Percentiles rank a stretch among this genome's conserved stretches.
These are phyloP conservation scores for Rhadina sibilatrix DNA, from an alignment of 2,113 vertebrate genomes.

Conservation along the genomic window DNA sequence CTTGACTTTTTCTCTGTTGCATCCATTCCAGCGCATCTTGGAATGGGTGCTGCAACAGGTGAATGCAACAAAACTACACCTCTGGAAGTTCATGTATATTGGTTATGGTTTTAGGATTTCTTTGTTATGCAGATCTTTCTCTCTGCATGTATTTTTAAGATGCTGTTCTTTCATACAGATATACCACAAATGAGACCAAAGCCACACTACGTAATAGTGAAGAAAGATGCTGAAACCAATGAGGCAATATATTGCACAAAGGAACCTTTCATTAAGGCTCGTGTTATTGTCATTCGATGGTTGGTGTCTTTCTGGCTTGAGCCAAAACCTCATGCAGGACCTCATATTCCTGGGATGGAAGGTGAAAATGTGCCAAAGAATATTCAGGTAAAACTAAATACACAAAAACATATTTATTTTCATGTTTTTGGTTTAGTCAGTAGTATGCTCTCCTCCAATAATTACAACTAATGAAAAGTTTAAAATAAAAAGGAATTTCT, in stretches of 20 bases:
- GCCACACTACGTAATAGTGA: constrained; percentile 90
- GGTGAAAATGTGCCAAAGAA: constrained; percentile 97
- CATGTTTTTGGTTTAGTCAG: background rate
- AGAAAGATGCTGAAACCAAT: constrained; percentile 90
- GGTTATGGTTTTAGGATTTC: background rate
- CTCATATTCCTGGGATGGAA: constrained; percentile 94
- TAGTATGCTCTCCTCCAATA: background rate
- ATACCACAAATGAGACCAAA: constrained; percentile 94
- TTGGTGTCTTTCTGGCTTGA: constrained; percentile 99
- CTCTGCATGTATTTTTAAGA: background rate
- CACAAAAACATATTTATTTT: background rate
- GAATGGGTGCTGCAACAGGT: background rate
- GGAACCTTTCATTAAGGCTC: constrained; percentile 95
- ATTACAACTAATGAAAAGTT: background rate
- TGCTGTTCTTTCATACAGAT: constrained; percentile 73
- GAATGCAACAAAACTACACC: background rate
- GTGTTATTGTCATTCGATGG: constrained; percentile 98
- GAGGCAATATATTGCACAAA: constrained; percentile 94
- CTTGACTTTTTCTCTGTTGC: background rate
- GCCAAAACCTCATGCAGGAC: constrained; percentile 86
- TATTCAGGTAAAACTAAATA: constrained; percentile 86
- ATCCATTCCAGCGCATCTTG: background rate
- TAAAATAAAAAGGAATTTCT: background rate
- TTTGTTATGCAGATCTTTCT: background rate
- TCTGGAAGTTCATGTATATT: background rate